Evolutionary conservation across 2,888 invertebrate genomes (phyloP), one percentile per base, ranked within the genome.

Genomic region (Aricia artaxerxes): DNA sequence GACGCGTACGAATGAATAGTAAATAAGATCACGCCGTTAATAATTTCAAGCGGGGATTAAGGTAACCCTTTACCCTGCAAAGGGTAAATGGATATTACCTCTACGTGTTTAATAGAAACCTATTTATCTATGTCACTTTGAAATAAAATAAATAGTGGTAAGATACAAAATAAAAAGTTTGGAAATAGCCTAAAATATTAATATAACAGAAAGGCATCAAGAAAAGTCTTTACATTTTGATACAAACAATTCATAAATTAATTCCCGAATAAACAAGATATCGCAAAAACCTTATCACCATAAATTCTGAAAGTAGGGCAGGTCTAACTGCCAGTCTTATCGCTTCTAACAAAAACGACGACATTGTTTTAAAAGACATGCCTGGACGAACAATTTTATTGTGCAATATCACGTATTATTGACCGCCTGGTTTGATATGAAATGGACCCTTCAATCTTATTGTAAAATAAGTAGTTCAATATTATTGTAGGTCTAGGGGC

Each of bases 261-360:
- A 69, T 69, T 35, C 69, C 11, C 35, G 13, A 69, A 35, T 69
- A 69, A 69, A 69, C 35, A 69, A 69, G 69, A 69, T 69, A 69
- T 69, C 69, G 69, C 35, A 35, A 16, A 49, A 13, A 69, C 6
- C 5, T 69, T 35, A 69, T 38, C 69, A 35, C 69, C 69, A 38
- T 69, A 69, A 69, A 69, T 69, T 69, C 35, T 38, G 69, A 69
- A 69, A 38, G 69, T 69, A 35, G 69, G 69, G 13, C 69, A 69
- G 13, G 13, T 69, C 69, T 64, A 31, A 31, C 35, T 69, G 35
- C 24, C 24, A 24, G 24, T 5, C 31, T 69, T 38, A 69, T 69
- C 38, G 13, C 38, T n/a, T 61, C 9, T 35, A 69, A 69, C 35
- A 35, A 69, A 69, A 69, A 69, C 69, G 69, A 69, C 35, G 69